phyloP scores from a whole-genome alignment of 1,140 invertebrate genomes.

The Drosophila mayri region DNA sequence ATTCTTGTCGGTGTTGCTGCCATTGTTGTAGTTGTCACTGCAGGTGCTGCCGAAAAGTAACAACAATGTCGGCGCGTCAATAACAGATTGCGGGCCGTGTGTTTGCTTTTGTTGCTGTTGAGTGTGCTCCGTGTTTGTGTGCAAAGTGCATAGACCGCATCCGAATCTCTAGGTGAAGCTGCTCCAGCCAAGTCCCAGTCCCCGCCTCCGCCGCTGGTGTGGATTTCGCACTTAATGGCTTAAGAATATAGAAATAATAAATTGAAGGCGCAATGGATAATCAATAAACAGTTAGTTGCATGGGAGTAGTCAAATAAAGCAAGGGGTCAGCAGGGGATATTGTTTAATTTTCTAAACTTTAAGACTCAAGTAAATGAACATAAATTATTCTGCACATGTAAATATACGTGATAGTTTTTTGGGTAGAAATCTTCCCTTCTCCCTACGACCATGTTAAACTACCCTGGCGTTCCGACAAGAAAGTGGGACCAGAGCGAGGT shows the following conservation, averaged over 20 bases:
- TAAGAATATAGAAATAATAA: slow-evolving; percentile 1
- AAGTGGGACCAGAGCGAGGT: slow-evolving; percentile 24
- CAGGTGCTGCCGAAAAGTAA: slow-evolving; percentile 33
- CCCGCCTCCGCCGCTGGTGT: slow-evolving; percentile 17
- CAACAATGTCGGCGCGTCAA: slow-evolving; percentile 20
- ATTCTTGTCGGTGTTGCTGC: slow-evolving; percentile 8
- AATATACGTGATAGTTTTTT: background rate
- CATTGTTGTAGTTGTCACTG: slow-evolving; percentile 16
- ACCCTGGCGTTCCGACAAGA: background rate
- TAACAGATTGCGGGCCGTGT: slow-evolving; percentile 27
- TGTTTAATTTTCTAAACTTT: background rate
- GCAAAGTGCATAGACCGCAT: slow-evolving; percentile 63
- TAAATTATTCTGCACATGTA: no score
- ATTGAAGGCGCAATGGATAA: slow-evolving; percentile 14
- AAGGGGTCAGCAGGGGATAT: background rate
- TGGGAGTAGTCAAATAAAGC: background rate
- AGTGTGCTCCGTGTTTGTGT: slow-evolving; percentile 17
- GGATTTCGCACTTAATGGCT: slow-evolving; percentile 40
- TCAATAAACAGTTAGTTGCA: slow-evolving; percentile 31
- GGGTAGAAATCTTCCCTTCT: background rate
- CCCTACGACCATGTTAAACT: background rate
- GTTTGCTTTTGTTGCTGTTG: slow-evolving; percentile 25
- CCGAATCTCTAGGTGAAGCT: slow-evolving; percentile 29
- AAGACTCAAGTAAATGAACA: no score
- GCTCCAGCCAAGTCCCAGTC: background rate